Evolutionary conservation across 2,113 vertebrate genomes (phyloP), one percentile per base, ranked within the genome.

Genomic region (Diphyllodes magnificus): DNA sequence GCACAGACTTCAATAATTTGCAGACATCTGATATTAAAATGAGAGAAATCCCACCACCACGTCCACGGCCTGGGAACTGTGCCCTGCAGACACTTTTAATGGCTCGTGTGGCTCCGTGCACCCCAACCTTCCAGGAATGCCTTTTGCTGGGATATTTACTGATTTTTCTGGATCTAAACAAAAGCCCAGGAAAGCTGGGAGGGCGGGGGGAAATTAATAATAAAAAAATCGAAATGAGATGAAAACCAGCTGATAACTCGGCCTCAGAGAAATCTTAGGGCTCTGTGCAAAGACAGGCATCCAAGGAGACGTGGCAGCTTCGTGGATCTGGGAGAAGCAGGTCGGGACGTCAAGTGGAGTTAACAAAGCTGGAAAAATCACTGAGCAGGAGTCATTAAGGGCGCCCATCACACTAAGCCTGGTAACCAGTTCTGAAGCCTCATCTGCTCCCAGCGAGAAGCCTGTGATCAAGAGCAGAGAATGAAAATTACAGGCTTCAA

Each of bases 21-120:
- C 90, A 96, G 94, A 90, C 82, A 92, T 94, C 63, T 92, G 92
- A 94, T 93, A 94, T 94, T 92, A 96, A 97, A 93, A 95, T 50
- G 88, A 86, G 84, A 94, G 82, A 77, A 94, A 92, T 80, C 90
- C 88, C 95, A 88, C 78, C 70, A 70, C 54, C 33, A 27, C 5
- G 0, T 23, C 33, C 77, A 72, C 24, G 63, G 73, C 16, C 91
- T 94, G 89, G 94, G 92, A 92, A 76, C 75, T n/a, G 16, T 87
- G 87, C 87, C 95, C 75, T 83, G 66, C 78, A 94, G 91, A 92
- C 59, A 51, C 56, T 90, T 88, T 69, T 80, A 93, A 85, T 86
- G 82, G 63, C 68, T 82, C 54, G 0, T 21, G 81, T 79, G 86
- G 61, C 71, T 96, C 78, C 84, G 7, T 3, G 50, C 54, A 82